These are phyloP conservation scores for Eremophila alpestris DNA, from an alignment of 2,797 vertebrate genomes.

Conservation along the genomic window DNA sequence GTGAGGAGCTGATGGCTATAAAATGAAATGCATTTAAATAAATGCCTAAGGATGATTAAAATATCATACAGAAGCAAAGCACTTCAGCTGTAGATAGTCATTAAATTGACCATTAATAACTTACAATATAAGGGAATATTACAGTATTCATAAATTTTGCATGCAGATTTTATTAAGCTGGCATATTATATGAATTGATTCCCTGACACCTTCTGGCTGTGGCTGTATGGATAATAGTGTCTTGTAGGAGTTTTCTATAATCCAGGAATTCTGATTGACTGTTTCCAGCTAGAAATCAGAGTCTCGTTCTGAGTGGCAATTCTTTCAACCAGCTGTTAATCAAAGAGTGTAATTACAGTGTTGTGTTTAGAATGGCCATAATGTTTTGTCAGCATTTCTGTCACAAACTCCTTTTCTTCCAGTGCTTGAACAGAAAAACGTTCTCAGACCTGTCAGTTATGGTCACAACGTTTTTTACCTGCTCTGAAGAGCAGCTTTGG, in stretches of 20 bases:
- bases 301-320: slow-evolving; percentile 51
- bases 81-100: slow-evolving; percentile 80
- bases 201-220: slow-evolving; percentile 78
- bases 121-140: slow-evolving; percentile 82
- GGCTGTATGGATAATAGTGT: slow-evolving; percentile 79
- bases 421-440: neutral
- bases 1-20: slow-evolving; percentile 69
- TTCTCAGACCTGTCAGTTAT: neutral
- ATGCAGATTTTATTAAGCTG: slow-evolving; percentile 86
- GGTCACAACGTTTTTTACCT: neutral
- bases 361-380: slow-evolving; percentile 20
- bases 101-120: slow-evolving; percentile 88
- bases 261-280: slow-evolving; percentile 74
- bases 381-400: slow-evolving; percentile 43
- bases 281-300: slow-evolving; percentile 61
- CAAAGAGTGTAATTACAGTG: slow-evolving; percentile 43
- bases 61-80: slow-evolving; percentile 77
- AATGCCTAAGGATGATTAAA: slow-evolving; percentile 75
- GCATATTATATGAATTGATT: slow-evolving; percentile 82
- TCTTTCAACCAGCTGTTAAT: slow-evolving; percentile 42
- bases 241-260: slow-evolving; percentile 72
- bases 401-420: slow-evolving; percentile 13
- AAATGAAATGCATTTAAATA: slow-evolving; percentile 76
- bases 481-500: neutral
- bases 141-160: slow-evolving; percentile 84